Conservation (phyloP, 2,888 invertebrate genomes). For the Polymixis flavicincta region DNA sequence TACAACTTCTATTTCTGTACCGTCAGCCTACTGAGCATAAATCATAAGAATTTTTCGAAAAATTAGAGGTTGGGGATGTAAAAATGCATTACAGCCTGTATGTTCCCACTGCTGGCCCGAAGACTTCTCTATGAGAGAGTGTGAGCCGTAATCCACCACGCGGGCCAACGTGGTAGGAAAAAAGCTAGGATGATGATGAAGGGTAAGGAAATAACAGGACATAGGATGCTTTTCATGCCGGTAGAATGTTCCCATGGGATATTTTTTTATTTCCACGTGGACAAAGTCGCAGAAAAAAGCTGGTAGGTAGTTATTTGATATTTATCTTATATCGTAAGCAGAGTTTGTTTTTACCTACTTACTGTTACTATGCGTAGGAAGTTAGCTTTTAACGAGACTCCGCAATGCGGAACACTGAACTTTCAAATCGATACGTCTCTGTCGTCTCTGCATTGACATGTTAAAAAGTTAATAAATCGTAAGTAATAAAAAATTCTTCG, state of each 20-base stretch:
- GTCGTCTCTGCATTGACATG: background rate
- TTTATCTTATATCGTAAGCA: background rate
- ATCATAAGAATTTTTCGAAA: background rate
- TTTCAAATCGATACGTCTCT: slow-evolving; percentile 26
- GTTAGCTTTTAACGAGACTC: slow-evolving; percentile 12
- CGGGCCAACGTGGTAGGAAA: too few species aligned
- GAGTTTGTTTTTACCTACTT: slow-evolving; percentile 4
- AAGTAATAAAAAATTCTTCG: background rate
- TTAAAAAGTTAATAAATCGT: background rate
- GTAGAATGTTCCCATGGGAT: background rate
- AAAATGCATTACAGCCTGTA: too few species aligned
- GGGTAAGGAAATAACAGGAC: too few species aligned
- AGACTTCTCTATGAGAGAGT: too few species aligned
- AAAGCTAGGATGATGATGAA: too few species aligned
- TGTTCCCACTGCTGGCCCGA: too few species aligned
- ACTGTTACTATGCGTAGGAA: background rate
- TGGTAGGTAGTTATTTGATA: background rate
- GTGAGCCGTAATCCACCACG: too few species aligned
- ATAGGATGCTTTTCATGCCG: background rate
- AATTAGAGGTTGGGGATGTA: background rate
- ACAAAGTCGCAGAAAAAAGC: background rate
- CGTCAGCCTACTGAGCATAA: background rate
- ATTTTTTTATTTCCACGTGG: background rate
- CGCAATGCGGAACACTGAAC: slow-evolving; percentile 26
- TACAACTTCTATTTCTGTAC: slow-evolving; percentile 11